Evolutionary conservation across 2,888 invertebrate genomes (phyloP).

Genomic region (Andrena dorsata): DNA sequence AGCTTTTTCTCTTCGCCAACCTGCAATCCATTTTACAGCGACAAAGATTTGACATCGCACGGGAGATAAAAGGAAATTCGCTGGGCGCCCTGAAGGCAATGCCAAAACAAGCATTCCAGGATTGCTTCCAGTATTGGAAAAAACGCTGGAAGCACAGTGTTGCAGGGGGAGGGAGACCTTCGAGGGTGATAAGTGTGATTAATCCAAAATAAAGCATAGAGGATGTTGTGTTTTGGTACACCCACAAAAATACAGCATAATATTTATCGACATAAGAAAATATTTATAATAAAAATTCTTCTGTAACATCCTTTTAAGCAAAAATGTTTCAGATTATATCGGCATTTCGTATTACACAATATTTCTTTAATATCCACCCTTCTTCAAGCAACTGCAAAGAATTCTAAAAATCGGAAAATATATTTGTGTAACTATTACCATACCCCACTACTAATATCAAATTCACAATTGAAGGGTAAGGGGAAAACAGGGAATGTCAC

Average conservation of each 20-base stretch:
- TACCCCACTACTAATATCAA: no score
- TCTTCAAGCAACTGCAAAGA: no score
- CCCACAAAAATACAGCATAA: neutral
- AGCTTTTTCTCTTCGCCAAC: constrained; percentile 14
- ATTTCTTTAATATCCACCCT: no score
- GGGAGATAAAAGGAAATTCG: constrained; percentile 32
- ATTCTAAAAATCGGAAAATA: no score
- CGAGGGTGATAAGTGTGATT: neutral
- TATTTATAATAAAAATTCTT: neutral
- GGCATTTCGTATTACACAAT: no score
- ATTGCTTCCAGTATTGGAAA: constrained; percentile 17
- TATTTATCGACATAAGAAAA: no score
- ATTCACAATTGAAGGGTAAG: no score
- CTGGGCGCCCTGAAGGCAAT: constrained; percentile 20
- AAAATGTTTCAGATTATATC: no score
- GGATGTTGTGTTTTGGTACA: neutral
- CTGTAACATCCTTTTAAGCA: no score
- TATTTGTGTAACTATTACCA: no score
- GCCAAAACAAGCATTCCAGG: constrained; percentile 22
- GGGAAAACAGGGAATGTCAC: no score
- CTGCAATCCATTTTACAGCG: constrained; percentile 36
- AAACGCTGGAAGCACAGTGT: neutral
- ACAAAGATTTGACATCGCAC: constrained; percentile 20
- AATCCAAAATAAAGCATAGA: neutral
- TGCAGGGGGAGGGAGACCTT: neutral